Base-by-base conservation (phyloP, 2,888 invertebrate species). In the Orthonychiurus folsomi region DNA sequence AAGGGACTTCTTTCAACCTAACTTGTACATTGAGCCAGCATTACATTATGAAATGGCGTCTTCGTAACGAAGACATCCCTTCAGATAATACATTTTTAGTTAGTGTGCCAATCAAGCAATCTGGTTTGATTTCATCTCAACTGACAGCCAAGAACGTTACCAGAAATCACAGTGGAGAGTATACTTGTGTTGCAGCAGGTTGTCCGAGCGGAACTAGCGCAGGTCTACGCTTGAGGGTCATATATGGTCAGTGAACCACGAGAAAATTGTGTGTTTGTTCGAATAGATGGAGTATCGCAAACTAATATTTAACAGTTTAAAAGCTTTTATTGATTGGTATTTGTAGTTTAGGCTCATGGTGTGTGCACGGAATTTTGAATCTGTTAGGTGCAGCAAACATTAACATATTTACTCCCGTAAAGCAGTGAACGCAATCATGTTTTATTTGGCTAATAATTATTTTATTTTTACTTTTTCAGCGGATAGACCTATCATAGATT, bases 141-240 rank as follows among this genome's bases (percentile, higher is more conserved):
- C 69, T 73, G 21, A 62, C 25, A 54, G 72, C 72, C 15, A 57
- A 63, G 54, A 69, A 68, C 64, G 71, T 71, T 37, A 65, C 69
- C 50, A 63, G 66, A 58, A 59, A 62, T 48, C 72, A 73, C 56
- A 62, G 69, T 52, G 73, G 73, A 27, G 70, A 69, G 54, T 73
- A 73, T 61, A 71, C 66, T 63, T 73, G 73, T 61, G 66, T 68
- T 55, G 59, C 71, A 24, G 61, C 63, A 24, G 70, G 70, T 60
- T 50, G 55, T 23, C 21, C 66, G 28, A 63, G 55, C 54, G 67
- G 65, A 48, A 61, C 68, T 48, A 70, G 70, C 63, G 57, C 61
- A 50, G 72, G 72, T 47, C 59, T 72, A 64, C 69, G 58, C 62
- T 66, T 72, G 61, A 62, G 64, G 50, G 69, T 72, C 53, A 69